phyloP scores from a whole-genome alignment of 1,140 invertebrate species.

The Acromyrmex echinatior region DNA sequence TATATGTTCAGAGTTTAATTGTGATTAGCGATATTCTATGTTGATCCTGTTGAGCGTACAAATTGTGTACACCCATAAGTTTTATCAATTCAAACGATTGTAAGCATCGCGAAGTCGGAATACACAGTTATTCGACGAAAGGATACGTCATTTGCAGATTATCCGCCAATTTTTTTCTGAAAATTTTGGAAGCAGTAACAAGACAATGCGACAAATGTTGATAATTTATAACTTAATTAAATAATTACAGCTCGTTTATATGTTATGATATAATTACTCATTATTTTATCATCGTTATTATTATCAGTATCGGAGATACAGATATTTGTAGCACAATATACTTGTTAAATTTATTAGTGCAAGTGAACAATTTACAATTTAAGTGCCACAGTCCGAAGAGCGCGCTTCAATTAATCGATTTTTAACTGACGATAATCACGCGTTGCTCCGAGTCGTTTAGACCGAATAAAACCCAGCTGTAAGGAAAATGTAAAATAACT shows the following conservation, averaged over 20 bases:
- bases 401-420: slow-evolving; percentile 7
- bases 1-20: slow-evolving; percentile 56
- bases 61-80: slow-evolving; percentile 13
- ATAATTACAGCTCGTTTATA: not conserved
- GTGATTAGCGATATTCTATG: slow-evolving; percentile 30
- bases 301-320: not conserved
- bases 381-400: slow-evolving; percentile 13
- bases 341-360: slow-evolving; percentile 12
- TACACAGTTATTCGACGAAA: not conserved
- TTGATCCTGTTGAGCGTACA: slow-evolving; percentile 1
- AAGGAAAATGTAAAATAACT: slow-evolving; percentile 20
- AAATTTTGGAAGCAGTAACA: not conserved
- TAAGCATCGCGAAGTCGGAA: not conserved
- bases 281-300: not conserved
- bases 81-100: slow-evolving; percentile 27
- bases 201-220: not conserved
- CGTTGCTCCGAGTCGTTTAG: slow-evolving; percentile 49
- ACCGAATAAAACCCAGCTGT: not conserved
- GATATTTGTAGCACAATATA: not conserved
- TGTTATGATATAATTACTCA: not conserved
- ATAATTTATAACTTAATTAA: not conserved
- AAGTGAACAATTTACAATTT: slow-evolving; percentile 8
- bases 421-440: slow-evolving; percentile 10
- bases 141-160: not conserved
- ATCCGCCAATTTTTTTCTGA: not conserved